These are phyloP conservation scores for Pseudochromis fuscus DNA, from an alignment of 2,797 vertebrate genomes.

Conservation along the genomic window DNA sequence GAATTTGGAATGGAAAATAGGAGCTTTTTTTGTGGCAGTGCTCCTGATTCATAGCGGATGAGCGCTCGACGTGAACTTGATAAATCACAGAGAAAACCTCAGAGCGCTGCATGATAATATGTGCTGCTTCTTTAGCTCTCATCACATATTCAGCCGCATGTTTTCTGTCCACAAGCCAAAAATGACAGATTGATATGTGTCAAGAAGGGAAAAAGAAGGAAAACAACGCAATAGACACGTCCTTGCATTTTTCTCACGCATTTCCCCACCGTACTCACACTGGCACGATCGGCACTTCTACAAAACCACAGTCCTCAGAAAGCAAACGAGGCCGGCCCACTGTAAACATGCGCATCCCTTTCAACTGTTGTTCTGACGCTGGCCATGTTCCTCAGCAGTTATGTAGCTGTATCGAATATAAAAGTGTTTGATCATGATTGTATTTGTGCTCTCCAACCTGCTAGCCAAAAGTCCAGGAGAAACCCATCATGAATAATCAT, in stretches of 20 bases:
- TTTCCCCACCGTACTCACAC: conserved; percentile 1
- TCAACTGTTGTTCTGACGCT: conserved; percentile 16
- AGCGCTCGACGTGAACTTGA: conserved; percentile 32
- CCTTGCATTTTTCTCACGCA: conserved; percentile 57
- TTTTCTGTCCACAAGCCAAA: conserved; percentile 43
- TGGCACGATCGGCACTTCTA: conserved; percentile 10
- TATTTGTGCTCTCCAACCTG: conserved; percentile 28
- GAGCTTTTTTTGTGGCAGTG: conserved; percentile 19
- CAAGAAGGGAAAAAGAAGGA: conserved; percentile 28
- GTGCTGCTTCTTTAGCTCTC: conserved; percentile 34
- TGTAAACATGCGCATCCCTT: conserved; percentile 17
- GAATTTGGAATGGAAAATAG: conserved; percentile 38
- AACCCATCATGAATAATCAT: conserved; percentile 36
- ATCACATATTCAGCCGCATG: conserved; percentile 38
- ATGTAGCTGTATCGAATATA: conserved; percentile 24
- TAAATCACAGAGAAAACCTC: conserved; percentile 42
- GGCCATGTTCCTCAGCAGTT: conserved; percentile 29
- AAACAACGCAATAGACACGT: conserved; percentile 59
- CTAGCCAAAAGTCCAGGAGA: conserved; percentile 35
- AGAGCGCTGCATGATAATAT: not conserved
- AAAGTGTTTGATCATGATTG: conserved; percentile 34
- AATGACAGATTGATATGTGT: conserved; percentile 67
- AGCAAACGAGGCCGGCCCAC: conserved; percentile 3
- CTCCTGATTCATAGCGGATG: conserved; percentile 43
- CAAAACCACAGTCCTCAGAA: conserved; percentile 20